These are phyloP conservation scores for Euura lappo DNA, from an alignment of 1,140 invertebrate species.

Conservation along the genomic window DNA sequence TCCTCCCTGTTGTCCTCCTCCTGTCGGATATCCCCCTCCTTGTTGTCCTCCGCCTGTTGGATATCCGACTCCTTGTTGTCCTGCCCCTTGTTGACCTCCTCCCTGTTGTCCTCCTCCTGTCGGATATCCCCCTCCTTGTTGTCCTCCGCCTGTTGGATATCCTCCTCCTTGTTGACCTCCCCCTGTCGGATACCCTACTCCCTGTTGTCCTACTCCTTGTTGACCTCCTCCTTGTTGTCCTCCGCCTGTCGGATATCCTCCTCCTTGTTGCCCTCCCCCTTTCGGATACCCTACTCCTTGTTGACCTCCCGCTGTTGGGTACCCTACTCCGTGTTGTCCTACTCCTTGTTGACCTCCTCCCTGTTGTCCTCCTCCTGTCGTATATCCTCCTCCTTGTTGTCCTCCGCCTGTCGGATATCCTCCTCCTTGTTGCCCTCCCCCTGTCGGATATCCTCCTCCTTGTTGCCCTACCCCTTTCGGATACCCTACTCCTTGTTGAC, in stretches of 20 bases:
- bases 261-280: constrained; percentile 18
- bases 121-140: background rate
- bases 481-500: background rate
- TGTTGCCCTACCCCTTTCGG: constrained; percentile 3
- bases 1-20: too few relatives aligned
- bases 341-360: constrained; percentile 19
- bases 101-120: background rate
- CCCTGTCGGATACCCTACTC: background rate
- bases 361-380: constrained; percentile 11
- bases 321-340: constrained; percentile 18
- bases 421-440: constrained; percentile 18
- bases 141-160: too few relatives aligned
- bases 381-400: background rate
- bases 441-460: constrained; percentile 16
- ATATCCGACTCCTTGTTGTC: too few relatives aligned
- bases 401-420: constrained; percentile 13
- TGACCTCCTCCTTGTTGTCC: constrained; percentile 15
- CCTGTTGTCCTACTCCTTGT: background rate
- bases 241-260: constrained; percentile 16
- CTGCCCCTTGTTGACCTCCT: too few relatives aligned
- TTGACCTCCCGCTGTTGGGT: constrained; percentile 13
- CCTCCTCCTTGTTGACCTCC: too few relatives aligned
- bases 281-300: constrained; percentile 20
- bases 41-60: too few relatives aligned
- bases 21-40: constrained; percentile 7